Percentiles rank a stretch among this genome's conserved stretches.
Evolutionary conservation across 2,113 vertebrate species (phyloP).

Genomic region (Gasterosteus aculeatus): DNA sequence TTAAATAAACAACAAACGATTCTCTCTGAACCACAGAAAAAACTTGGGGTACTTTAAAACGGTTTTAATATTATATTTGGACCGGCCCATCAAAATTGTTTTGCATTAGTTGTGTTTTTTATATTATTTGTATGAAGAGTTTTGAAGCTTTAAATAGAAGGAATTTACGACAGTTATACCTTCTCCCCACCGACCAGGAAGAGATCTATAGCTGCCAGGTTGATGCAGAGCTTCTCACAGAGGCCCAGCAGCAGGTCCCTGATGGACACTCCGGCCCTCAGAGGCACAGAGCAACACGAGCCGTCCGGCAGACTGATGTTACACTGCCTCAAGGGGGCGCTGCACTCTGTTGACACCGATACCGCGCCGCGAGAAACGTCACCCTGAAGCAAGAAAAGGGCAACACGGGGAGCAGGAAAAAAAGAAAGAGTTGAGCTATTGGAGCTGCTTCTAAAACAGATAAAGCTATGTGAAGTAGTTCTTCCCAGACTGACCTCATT

Average conservation of each 20-base stretch:
- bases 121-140: not conserved
- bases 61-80: not conserved
- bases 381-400: slow-evolving; percentile 72
- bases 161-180: slow-evolving; percentile 76
- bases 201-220: slow-evolving; percentile 93
- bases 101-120: not conserved
- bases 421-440: not conserved
- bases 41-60: not conserved
- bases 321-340: slow-evolving; percentile 86
- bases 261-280: slow-evolving; percentile 89
- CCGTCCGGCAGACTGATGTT: slow-evolving; percentile 91
- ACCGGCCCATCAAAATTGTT: not conserved
- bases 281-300: slow-evolving; percentile 85
- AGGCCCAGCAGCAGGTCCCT: slow-evolving; percentile 90
- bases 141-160: not conserved
- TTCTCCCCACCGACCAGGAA: slow-evolving; percentile 96
- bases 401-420: not conserved
- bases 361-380: slow-evolving; percentile 82
- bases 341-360: slow-evolving; percentile 80
- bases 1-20: not conserved
- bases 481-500: slow-evolving; percentile 69
- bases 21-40: slow-evolving; percentile 1
- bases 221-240: slow-evolving; percentile 94
- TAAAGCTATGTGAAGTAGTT: not conserved
- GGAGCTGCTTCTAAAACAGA: not conserved